A percentile compares a stretch with the other conserved stretches of the same genome.
phyloP scores from a whole-genome alignment of 2,797 vertebrate species.

The Ctenopoma multispine region DNA sequence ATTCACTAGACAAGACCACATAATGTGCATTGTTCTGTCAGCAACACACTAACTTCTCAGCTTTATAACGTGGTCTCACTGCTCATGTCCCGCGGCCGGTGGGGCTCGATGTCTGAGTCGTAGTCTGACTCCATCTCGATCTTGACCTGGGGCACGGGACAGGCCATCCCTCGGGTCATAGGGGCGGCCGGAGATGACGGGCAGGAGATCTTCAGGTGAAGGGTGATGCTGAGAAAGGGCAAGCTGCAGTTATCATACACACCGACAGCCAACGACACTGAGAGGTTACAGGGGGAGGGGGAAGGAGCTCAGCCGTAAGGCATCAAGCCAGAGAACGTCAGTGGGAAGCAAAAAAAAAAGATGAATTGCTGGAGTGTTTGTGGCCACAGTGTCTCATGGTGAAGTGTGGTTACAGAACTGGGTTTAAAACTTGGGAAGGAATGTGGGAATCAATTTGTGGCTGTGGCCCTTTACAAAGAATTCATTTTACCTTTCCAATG shows the following conservation, averaged over 20 bases:
- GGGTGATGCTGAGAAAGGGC: conserved; percentile 90
- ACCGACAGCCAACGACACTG: conserved; percentile 48
- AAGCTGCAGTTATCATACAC: conserved; percentile 81
- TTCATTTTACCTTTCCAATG: background rate
- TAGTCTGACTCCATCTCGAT: conserved; percentile 97
- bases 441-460: background rate
- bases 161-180: conserved; percentile 83
- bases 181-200: conserved; percentile 89
- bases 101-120: conserved; percentile 87
- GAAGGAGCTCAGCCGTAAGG: conserved; percentile 16
- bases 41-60: background rate
- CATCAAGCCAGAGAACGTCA: conserved; percentile 10
- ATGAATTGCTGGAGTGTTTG: conserved; percentile 16
- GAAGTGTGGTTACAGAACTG: background rate
- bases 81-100: conserved; percentile 84
- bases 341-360: background rate
- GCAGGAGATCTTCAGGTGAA: conserved; percentile 98
- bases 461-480: background rate
- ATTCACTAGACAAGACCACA: conserved; percentile 1
- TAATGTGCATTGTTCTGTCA: background rate
- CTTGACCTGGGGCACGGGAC: conserved; percentile 93
- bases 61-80: conserved; percentile 92
- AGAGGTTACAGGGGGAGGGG: conserved; percentile 11
- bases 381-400: background rate
- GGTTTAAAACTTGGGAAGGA: background rate